These are phyloP conservation scores for Papilio protenor DNA, from an alignment of 2,888 invertebrate genomes.

Conservation along the genomic window DNA sequence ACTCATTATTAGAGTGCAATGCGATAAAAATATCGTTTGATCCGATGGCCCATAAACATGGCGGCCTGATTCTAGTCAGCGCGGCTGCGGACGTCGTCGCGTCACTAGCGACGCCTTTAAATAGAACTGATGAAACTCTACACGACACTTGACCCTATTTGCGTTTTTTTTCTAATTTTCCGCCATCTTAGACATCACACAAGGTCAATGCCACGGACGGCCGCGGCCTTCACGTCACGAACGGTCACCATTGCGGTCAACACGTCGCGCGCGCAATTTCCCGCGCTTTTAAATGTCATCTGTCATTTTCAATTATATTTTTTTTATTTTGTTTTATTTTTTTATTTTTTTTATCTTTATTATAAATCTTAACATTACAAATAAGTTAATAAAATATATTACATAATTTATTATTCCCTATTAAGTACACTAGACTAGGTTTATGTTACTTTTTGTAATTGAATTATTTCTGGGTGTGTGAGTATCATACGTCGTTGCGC, in stretches of 20 bases:
- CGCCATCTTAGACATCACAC: slow-evolving; percentile 59
- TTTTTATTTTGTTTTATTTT: slow-evolving; percentile 58
- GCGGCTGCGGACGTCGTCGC: slow-evolving; percentile 68
- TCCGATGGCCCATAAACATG: slow-evolving; percentile 75
- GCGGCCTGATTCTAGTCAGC: slow-evolving; percentile 67
- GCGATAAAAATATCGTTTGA: slow-evolving; percentile 62
- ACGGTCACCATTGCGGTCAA: slow-evolving; percentile 50
- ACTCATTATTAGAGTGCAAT: slow-evolving; percentile 49
- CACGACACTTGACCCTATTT: slow-evolving; percentile 74
- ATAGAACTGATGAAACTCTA: slow-evolving; percentile 67
- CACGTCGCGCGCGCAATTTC: slow-evolving; percentile 47
- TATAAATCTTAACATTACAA: slow-evolving; percentile 82
- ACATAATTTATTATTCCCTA: slow-evolving; percentile 73
- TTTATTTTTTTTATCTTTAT: slow-evolving; percentile 80
- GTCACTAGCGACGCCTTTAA: slow-evolving; percentile 65
- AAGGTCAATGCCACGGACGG: slow-evolving; percentile 75
- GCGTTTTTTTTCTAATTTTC: slow-evolving; percentile 57
- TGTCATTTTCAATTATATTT: slow-evolving; percentile 54
- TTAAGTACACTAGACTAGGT: slow-evolving; percentile 64
- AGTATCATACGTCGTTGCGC: slow-evolving; percentile 54
- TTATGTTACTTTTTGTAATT: slow-evolving; percentile 60
- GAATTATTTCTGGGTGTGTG: slow-evolving; percentile 54
- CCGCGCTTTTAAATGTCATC: slow-evolving; percentile 46
- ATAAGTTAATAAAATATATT: slow-evolving; percentile 81
- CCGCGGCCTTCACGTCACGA: slow-evolving; percentile 65